Conservation (phyloP, 2,113 vertebrate genomes). For the Fulmarus glacialis region DNA sequence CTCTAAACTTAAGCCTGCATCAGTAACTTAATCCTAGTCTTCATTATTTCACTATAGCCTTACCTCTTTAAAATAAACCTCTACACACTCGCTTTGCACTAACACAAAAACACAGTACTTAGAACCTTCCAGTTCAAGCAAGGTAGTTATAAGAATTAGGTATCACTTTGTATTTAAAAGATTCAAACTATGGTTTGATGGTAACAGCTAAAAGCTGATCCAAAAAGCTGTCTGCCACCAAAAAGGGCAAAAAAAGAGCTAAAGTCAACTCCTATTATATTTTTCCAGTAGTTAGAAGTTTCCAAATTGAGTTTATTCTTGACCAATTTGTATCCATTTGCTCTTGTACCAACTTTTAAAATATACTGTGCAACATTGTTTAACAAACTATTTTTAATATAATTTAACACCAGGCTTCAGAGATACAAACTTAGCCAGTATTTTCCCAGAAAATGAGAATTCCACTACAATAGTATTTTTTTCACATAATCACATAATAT, state of each 20-base stretch:
- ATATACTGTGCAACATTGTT: neutral
- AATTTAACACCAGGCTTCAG: neutral
- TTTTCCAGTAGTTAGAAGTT: neutral
- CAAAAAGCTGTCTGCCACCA: neutral
- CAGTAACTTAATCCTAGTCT: neutral
- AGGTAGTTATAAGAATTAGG: neutral
- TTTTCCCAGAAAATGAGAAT: neutral
- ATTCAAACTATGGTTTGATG: neutral
- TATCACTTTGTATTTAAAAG: neutral
- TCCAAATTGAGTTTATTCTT: neutral
- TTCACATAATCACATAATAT: neutral
- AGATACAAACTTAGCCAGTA: neutral
- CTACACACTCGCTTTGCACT: neutral
- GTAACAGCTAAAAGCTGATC: neutral
- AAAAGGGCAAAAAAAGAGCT: neutral
- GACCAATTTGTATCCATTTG: neutral
- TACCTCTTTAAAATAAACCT: neutral
- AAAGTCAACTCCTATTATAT: neutral
- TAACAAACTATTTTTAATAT: neutral
- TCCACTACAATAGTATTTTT: neutral
- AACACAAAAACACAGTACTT: neutral
- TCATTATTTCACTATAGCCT: neutral
- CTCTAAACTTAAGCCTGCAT: neutral
- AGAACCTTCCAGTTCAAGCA: neutral
- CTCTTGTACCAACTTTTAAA: neutral